phyloP scores from a whole-genome alignment of 2,113 vertebrate species.

The Sprattus sprattus region DNA sequence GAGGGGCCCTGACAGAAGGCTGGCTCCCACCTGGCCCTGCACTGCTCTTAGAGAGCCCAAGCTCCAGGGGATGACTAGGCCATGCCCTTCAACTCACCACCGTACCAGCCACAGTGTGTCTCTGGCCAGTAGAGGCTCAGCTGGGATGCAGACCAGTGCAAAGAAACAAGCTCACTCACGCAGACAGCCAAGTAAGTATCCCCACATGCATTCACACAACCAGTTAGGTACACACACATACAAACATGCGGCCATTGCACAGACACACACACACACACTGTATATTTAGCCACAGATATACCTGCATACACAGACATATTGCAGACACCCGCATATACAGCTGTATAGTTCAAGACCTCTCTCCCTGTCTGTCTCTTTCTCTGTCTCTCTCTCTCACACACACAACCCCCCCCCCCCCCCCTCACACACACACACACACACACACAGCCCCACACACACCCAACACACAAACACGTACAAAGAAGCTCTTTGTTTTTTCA shows the following conservation, averaged over 20 bases:
- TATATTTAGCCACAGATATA: too few relatives aligned
- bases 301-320: too few relatives aligned
- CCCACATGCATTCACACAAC: not conserved
- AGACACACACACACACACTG: not conserved
- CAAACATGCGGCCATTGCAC: not conserved
- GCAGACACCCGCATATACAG: too few relatives aligned
- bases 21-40: not conserved
- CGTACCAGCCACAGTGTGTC: not conserved
- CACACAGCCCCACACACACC: not conserved
- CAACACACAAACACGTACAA: not conserved
- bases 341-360: too few relatives aligned
- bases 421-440: too few relatives aligned
- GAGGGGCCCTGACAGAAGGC: not conserved
- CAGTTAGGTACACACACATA: not conserved
- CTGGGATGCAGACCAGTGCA: too few relatives aligned
- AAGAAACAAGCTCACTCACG: not conserved
- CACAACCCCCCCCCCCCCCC: too few relatives aligned
- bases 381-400: too few relatives aligned
- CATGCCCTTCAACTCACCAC: not conserved
- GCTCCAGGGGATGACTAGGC: too few relatives aligned
- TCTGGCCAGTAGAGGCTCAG: too few relatives aligned
- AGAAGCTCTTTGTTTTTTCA: slow-evolving; percentile 1
- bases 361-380: too few relatives aligned
- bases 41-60: not conserved
- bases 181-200: not conserved